Evolutionary conservation across 1,140 invertebrate species (phyloP), one percentile per base, ranked within the genome.

Genomic region (Trichonephila clavipes): DNA sequence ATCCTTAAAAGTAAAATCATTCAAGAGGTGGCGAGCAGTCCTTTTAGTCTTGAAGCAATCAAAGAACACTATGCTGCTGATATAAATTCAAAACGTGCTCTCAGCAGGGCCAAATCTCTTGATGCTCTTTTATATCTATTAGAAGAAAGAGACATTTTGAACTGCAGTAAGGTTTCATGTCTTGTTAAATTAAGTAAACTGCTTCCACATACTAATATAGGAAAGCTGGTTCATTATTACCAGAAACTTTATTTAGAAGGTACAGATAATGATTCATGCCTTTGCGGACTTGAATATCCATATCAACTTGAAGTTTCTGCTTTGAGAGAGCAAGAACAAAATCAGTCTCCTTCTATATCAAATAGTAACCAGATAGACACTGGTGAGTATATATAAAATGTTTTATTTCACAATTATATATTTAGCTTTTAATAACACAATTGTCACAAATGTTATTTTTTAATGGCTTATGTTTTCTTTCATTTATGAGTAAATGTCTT

Each of bases 71-170:
- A 82, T 90, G 14, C 44, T 19, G 59, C 0, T 19, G 8, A 6
- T 21, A 90, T 90, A 16, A 61, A 81, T 34, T 92, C 90, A 2
- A 83, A 44, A 0, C 58, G 90, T n/a, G 61, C 90, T 4, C 24
- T 92, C 5, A 85, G 34, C 24, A 92, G 44, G 77, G 81, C 64
- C 0, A 44, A 24, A 16, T 51, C n/a, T 16, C 16, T 92, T 8
- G 6, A 66, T 10, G 24, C 34, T 34, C 10, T 92, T n/a, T 44
- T 92, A 19, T 14, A 6, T 14, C 34, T 92, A 6, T 40, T 92
- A 6, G 90, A 92, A 92, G 62, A 92, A 19, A 83, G 90, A 51
- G 82, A 83, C 24, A 7, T 44, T 16, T 24, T 92, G 64, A 64
- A 69, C 34, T 51, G 1, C 14, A 24, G 12, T 18, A 92, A 85